Evolutionary conservation across 2,113 vertebrate species (phyloP), one percentile per base, ranked within the genome.

Genomic region (Oriolus oriolus): DNA sequence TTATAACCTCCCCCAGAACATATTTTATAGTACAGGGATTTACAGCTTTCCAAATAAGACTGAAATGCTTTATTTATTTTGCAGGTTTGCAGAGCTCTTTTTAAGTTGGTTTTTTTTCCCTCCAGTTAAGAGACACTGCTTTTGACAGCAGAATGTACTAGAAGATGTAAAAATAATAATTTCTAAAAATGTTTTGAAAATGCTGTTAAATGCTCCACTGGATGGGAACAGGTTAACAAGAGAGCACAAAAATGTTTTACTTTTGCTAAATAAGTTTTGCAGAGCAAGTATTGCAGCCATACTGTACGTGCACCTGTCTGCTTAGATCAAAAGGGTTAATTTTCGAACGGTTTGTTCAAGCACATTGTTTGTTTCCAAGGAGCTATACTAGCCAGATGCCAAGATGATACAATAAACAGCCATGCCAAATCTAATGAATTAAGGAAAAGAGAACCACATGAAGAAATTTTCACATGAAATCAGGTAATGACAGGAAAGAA

Each of bases 371-470:
- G 64, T 77, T 96, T 97, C 95, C 75, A 90, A 93, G 65, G 92
- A 95, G 94, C 90, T 97, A 63, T 87, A 95, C 94, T 84, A 96
- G 96, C 96, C 97, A 98, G 97, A 97, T 97, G 93, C 83, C 90
- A 93, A 54, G 50, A 73, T 95, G 95, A 95, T 96, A 97, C 71
- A 97, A 96, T 94, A 96, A 97, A 96, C 90, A 98, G 95, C 91
- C 91, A 95, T 54, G 84, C 80, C 94, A 97, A 96, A 97, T 94
- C 92, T 95, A 98, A 97, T 97, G 96, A 98, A 96, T 96, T 95
- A 90, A 86, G 64, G 87, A 94, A 91, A 95, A 96, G 92, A 96
- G 77, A 97, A 95, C 35, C 81, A 89, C 87, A 80, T 39, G 69
- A 95, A 95, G 84, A 97, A 92, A 92, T 90, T 91, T 95, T 96